A percentile compares a stretch with the other conserved stretches of the same genome.
Evolutionary conservation across 35 echinoderm and acorn worm genomes (phyloP).

Genomic region (Lytechinus variegatus): DNA sequence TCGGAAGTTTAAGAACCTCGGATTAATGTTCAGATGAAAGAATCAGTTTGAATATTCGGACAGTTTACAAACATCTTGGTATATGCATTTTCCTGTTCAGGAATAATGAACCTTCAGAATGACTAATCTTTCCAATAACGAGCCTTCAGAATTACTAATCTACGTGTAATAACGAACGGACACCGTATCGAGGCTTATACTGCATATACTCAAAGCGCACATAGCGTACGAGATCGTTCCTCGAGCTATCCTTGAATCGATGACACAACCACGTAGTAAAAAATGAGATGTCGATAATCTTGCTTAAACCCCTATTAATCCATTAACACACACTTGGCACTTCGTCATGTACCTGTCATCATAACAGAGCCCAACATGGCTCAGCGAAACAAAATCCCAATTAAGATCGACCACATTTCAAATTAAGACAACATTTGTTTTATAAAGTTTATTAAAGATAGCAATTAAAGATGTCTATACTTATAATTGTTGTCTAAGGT

Average conservation of each 20-base stretch:
- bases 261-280: background rate
- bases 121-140: no score
- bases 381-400: background rate
- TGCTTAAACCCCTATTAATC: background rate
- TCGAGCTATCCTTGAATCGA: background rate
- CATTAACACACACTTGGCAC: conserved; percentile 16
- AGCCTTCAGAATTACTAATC: no score
- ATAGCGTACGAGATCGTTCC: background rate
- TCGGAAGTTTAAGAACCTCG: no score
- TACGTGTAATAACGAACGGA: no score
- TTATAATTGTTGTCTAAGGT: background rate
- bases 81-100: no score
- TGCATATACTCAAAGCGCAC: background rate
- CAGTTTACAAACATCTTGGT: no score
- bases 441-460: background rate
- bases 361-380: background rate
- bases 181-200: no score
- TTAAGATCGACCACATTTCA: background rate
- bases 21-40: no score
- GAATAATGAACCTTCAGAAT: no score
- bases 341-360: background rate
- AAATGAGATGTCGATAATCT: background rate
- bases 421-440: background rate
- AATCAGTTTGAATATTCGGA: no score
- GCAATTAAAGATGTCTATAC: background rate